Evolutionary conservation across 2,797 vertebrate species (phyloP), one percentile per base, ranked within the genome.

Genomic region (Spinus olivaceus): DNA sequence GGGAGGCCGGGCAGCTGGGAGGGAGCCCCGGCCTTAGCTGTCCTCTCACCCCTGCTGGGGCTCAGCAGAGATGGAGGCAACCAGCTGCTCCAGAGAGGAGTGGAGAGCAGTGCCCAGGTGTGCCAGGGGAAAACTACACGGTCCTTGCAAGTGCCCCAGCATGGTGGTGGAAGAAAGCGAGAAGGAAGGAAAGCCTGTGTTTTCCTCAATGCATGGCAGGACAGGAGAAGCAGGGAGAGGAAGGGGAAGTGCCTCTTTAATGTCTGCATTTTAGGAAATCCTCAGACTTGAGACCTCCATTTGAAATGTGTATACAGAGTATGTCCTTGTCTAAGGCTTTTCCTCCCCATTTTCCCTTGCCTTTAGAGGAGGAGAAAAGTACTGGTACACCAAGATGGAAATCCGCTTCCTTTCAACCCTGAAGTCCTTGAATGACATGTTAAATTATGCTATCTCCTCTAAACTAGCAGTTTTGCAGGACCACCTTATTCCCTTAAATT

Each of bases 371-470:
- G 10, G 39, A 74, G 39, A 74, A 66, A 66, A 81, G 39, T 18
- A 60, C 70, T 64, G 49, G 53, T 67, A 92, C 35, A 73, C 56
- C 33, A 77, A 81, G 73, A 70, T 49, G 51, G 59, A 86, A 91
- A 83, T 56, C 44, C 76, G 59, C 69, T 86, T 81, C 77, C 77
- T 96, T 94, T 90, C 30, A 72, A 63, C 30, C 30, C 80, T 86
- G 5, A 27, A 42, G 49, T 53, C 49, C 65, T 79, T 46, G 19
- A 91, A 41, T 23, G 42, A 72, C 33, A 86, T 24, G 51, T 53
- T 73, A 76, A 84, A 80, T 85, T 80, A 39, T 1, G 6, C 59
- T 83, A 49, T 46, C 17, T 65, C 44, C 76, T 72, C 71, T 61
- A 91, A 78, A 33, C 20, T 59, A 49, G n/a, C 56, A 60, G 37